Conservation (phyloP, 92 coral and sea anemone genomes). For the Blastomussa wellsi region DNA sequence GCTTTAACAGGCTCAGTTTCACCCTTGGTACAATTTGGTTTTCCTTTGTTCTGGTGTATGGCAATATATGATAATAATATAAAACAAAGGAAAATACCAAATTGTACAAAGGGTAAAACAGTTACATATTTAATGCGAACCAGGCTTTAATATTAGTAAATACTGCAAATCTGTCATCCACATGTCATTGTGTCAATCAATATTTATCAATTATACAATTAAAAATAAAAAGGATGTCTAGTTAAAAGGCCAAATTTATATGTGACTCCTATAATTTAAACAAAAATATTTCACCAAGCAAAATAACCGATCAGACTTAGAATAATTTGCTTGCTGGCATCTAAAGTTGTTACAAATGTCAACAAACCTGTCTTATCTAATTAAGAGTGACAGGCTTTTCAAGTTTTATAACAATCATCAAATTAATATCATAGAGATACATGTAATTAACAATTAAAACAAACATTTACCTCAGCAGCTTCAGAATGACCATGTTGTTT, state of each 20-base stretch:
- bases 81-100: no score
- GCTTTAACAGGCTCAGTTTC: no score
- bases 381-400: neutral
- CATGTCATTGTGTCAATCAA: no score
- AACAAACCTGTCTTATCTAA: neutral
- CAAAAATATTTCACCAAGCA: no score
- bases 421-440: neutral
- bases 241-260: no score
- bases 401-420: neutral
- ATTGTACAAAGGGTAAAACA: no score
- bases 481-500: constrained; percentile 96
- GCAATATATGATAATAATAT: no score
- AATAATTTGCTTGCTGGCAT: neutral
- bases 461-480: constrained; percentile 77
- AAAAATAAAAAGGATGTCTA: neutral
- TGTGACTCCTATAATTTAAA: neutral
- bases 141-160: no score
- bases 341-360: neutral
- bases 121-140: no score
- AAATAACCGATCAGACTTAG: neutral
- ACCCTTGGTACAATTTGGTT: no score
- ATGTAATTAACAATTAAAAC: neutral
- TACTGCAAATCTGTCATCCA: no score
- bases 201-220: neutral
- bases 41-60: no score